Evolutionary conservation across 1,140 invertebrate species (phyloP), one percentile per base, ranked within the genome.

Genomic region (Macrosteles quadrilineatus): DNA sequence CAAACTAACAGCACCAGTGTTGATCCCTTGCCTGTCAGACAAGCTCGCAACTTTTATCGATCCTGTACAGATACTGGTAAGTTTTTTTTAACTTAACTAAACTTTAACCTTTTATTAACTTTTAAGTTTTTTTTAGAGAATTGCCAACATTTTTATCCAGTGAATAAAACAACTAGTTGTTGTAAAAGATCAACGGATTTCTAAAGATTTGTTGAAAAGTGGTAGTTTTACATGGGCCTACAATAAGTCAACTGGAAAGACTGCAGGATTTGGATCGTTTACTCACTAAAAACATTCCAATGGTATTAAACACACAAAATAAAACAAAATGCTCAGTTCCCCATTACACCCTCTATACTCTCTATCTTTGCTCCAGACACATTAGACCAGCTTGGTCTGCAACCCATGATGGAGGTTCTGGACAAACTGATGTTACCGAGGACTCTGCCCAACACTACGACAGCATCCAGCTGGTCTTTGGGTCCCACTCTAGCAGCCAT

Each of bases 41-140:
- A 88, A 69, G 88, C 88, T 0, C 84, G 85, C 75, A 72, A 79
- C 9, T 77, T 89, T 9, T 90, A 88, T 72, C 83, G 78, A 66
- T 88, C 86, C 36, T 90, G 88, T 75, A 82, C 89, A 78, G 83
- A 90, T 76, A 84, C 83, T 67, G 85, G 88, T 89, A 80, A 50
- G 14, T 6, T 36, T 14, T 36, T 6, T 14, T 6, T 36, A 36
- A 6, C 32, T 36, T 6, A 6, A 36, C 4, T 4, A 6, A 4
- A 36, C 14, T 14, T 36, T 36, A 4, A 36, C n/a, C n/a, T 36
- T 6, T 6, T 36, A 4, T 6, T 36, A 6, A 6, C 4, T 14
- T 6, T 14, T 6, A 6, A 36, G 14, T 36, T 14, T 36, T 36
- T 36, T 36, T 14, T 36, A 36, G 32, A 6, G 32, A 36, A 6